Evolutionary conservation across 2,888 invertebrate species (phyloP).

Genomic region (Acanthosepion esculentum): DNA sequence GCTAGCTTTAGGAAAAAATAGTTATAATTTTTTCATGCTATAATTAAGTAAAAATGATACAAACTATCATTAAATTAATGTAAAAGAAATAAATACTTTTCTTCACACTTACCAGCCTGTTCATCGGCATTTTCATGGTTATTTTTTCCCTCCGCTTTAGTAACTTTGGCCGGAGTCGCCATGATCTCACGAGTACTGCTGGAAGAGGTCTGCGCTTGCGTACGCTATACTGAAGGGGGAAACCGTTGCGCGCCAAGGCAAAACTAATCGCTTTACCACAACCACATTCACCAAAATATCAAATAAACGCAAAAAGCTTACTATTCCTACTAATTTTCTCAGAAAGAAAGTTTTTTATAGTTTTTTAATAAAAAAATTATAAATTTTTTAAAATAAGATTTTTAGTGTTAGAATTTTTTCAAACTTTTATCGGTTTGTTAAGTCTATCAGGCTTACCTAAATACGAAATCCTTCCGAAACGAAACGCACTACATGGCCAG

Average conservation of each 20-base stretch:
- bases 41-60: neutral
- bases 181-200: conserved; percentile 70
- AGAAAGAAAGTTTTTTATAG: neutral
- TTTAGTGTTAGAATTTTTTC: neutral
- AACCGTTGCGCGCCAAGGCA: conserved; percentile 51
- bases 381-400: neutral
- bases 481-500: neutral
- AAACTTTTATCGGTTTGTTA: conserved; percentile 36
- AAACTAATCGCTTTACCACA: conserved; percentile 44
- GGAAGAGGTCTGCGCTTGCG: conserved; percentile 59
- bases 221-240: conserved; percentile 52
- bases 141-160: conserved; percentile 73
- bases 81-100: neutral
- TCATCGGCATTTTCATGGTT: conserved; percentile 73
- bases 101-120: conserved; percentile 68
- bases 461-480: conserved; percentile 43
- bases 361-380: neutral
- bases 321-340: neutral
- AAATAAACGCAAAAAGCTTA: neutral
- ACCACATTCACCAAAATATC: neutral
- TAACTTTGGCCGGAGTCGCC: conserved; percentile 74
- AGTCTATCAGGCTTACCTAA: neutral
- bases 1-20: neutral
- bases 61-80: neutral
- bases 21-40: too few relatives aligned